phyloP scores from a whole-genome alignment of 2,797 vertebrate species.

The Petrocephalus sullivani region DNA sequence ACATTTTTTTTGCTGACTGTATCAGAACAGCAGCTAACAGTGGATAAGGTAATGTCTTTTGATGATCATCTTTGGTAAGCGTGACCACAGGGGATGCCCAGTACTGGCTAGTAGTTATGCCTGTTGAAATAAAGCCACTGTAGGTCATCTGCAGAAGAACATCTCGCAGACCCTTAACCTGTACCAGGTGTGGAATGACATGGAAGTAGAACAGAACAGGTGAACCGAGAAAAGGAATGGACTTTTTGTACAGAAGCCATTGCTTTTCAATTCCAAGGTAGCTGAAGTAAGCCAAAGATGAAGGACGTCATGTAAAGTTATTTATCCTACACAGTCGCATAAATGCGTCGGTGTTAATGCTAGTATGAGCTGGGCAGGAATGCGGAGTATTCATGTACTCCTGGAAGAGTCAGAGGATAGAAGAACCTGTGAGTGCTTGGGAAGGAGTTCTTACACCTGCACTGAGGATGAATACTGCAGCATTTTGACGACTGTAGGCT shows the following conservation, averaged over 20 bases:
- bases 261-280: background rate
- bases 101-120: background rate
- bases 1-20: background rate
- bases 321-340: background rate
- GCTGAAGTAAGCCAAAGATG: conserved; percentile 3
- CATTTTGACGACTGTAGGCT: background rate
- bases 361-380: background rate
- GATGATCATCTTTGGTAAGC: background rate
- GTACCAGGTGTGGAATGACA: background rate
- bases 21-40: background rate
- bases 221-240: background rate
- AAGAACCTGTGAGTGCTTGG: background rate
- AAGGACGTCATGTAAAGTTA: background rate
- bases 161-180: background rate
- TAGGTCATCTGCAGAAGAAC: background rate
- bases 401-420: background rate
- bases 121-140: background rate
- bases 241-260: background rate
- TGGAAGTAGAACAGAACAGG: background rate
- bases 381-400: background rate
- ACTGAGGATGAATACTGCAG: background rate
- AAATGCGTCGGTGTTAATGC: background rate
- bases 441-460: background rate
- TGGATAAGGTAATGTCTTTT: background rate
- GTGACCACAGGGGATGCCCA: background rate